phyloP scores from a whole-genome alignment of 2,888 invertebrate genomes.

The Troides helena region DNA sequence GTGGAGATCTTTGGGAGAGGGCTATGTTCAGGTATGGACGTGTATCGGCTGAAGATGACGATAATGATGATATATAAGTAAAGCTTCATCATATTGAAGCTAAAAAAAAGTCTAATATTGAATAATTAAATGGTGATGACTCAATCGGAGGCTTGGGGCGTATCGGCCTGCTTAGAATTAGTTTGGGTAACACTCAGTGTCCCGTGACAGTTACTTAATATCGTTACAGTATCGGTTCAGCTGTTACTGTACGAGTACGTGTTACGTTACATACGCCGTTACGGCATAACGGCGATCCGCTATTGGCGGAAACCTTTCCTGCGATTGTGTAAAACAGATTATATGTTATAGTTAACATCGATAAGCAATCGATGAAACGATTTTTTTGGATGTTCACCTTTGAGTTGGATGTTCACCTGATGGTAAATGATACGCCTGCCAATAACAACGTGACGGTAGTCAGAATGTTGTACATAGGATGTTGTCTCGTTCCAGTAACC shows the following conservation, averaged over 20 bases:
- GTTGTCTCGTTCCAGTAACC: too few species aligned
- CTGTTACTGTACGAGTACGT: slow-evolving; percentile 6
- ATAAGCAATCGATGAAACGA: too few species aligned
- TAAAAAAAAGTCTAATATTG: not conserved
- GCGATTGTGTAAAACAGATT: slow-evolving; percentile 6
- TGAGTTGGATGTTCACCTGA: too few species aligned
- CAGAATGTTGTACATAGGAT: too few species aligned
- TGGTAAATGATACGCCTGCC: too few species aligned
- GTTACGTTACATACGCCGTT: slow-evolving; percentile 18
- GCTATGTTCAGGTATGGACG: too few species aligned
- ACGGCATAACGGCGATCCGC: slow-evolving; percentile 6
- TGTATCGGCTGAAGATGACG: too few species aligned
- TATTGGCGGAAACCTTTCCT: slow-evolving; percentile 6
- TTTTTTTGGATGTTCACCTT: too few species aligned
- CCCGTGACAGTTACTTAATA: slow-evolving; percentile 29
- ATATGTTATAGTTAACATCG: not conserved
- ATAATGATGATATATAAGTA: too few species aligned
- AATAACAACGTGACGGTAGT: too few species aligned
- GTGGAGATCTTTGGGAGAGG: too few species aligned
- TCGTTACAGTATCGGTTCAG: slow-evolving; percentile 22
- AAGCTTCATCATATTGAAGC: too few species aligned
- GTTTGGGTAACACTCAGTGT: slow-evolving; percentile 23
- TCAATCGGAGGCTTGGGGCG: slow-evolving; percentile 16
- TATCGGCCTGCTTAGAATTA: slow-evolving; percentile 17
- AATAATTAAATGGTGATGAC: not conserved